A percentile compares a stretch with the other conserved stretches of the same genome.
Evolutionary conservation across 2,888 invertebrate genomes (phyloP).

Genomic region (Agrochola lychnidis): DNA sequence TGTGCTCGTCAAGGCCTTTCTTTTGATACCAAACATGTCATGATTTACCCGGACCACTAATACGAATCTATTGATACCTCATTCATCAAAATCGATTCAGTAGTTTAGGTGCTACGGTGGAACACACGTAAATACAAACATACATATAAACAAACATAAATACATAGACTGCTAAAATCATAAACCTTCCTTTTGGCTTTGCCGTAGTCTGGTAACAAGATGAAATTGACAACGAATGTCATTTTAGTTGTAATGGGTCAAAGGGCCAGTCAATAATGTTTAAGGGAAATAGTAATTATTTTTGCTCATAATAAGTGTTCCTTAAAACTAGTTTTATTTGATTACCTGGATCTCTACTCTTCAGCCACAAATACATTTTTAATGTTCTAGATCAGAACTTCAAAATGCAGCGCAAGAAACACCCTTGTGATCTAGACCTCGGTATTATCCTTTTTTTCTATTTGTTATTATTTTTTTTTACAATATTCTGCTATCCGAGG

Average conservation of each 20-base stretch:
- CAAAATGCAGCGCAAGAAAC: conserved; percentile 64
- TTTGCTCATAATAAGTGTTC: background rate
- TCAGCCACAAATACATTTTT: background rate
- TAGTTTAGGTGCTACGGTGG: too few relatives aligned
- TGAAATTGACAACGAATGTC: conserved; percentile 3
- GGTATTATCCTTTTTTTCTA: conserved; percentile 63
- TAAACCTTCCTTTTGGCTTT: too few relatives aligned
- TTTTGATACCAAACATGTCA: too few relatives aligned
- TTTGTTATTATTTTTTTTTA: background rate
- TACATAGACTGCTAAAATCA: too few relatives aligned
- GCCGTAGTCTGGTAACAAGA: background rate
- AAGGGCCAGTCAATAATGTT: background rate
- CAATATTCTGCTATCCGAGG: background rate
- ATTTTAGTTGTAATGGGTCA: background rate
- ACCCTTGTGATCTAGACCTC: conserved; percentile 70
- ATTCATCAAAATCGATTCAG: too few relatives aligned
- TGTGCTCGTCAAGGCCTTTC: too few relatives aligned
- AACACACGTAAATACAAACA: too few relatives aligned
- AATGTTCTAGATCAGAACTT: background rate
- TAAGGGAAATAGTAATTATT: background rate
- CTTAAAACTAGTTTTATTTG: background rate
- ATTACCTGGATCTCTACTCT: too few relatives aligned
- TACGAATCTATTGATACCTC: too few relatives aligned
- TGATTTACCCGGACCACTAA: too few relatives aligned
- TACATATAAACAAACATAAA: too few relatives aligned